Base-by-base conservation (phyloP, 2,888 invertebrate species). In the Drosophila subquinaria region DNA sequence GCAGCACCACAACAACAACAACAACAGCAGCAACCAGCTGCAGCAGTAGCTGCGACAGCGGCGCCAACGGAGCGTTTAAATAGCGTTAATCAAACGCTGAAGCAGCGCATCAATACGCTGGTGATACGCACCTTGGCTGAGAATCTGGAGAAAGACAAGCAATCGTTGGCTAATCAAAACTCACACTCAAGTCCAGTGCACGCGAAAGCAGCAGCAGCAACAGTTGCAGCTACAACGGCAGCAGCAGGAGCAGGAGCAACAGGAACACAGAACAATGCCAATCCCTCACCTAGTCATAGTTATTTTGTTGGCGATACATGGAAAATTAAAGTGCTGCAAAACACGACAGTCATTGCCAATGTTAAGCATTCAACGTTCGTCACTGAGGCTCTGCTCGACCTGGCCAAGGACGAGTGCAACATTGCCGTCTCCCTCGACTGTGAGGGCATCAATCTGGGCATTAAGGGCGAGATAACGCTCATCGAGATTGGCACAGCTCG, bases 371-470 rank as follows among this genome's bases (percentile, higher is more conserved):
- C 97, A 91, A 94, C 95, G 45, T 95, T 96, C 88, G 94, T 97
- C 67, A 95, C 96, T 57, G 96, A 96, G 53, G 95, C 96, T 69
- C 95, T 97, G 74, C 94, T 96, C 79, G 84, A 90, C 13, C 93
- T 93, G 70, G 90, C 90, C 66, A 91, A 92, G 55, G 90, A 93
- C 60, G 94, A 94, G 82, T 87, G 81, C 63, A 90, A 89, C 52
- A 94, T 95, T 60, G 95, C 96, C 67, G 94, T 98, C 23, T 97
- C 97, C 0, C 95, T 98, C 89, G 98, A 98, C 92, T 97, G 97
- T 86, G 98, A 98, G 93, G 98, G 98, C 15, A 97, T 98, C 60
- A 98, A 98, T 93, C 94, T 98, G 70, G 98, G 98, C 23, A 94
- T 96, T 1, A 97, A 97, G 91, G 98, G 98, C 17, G 96, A 97